Evolutionary conservation across 92 coral and sea anemone species (phyloP).

Genomic region (Porites lobata): DNA sequence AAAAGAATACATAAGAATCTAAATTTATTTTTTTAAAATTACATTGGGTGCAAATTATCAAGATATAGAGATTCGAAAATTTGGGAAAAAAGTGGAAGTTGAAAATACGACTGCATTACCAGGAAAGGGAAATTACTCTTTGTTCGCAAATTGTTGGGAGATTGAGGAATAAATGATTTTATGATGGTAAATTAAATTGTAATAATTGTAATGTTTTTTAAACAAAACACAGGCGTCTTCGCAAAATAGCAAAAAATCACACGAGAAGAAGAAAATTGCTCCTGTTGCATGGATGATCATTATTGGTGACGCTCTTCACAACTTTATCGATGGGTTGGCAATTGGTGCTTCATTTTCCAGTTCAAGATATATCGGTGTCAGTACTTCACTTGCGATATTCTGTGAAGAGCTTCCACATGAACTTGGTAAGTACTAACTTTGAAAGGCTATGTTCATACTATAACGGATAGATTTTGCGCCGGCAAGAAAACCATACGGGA

Average conservation of each 20-base stretch:
- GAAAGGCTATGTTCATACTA: background rate
- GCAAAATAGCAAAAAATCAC: background rate
- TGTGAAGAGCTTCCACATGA: constrained; percentile 99
- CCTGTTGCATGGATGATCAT: constrained; percentile 99
- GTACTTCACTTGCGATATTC: constrained; percentile 95
- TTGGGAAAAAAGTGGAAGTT: too few relatives aligned
- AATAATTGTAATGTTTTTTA: background rate
- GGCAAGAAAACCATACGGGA: too few relatives aligned
- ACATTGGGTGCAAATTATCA: too few relatives aligned
- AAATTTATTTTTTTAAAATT: too few relatives aligned
- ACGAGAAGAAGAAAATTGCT: constrained; percentile 63
- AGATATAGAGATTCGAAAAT: too few relatives aligned
- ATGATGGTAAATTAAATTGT: too few relatives aligned
- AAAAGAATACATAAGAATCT: too few relatives aligned
- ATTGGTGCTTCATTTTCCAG: constrained; percentile 96
- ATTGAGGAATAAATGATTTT: too few relatives aligned
- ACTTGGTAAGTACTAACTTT: constrained; percentile 66
- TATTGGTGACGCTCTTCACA: constrained; percentile 93
- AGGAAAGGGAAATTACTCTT: too few relatives aligned
- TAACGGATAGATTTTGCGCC: too few relatives aligned
- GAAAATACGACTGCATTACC: too few relatives aligned
- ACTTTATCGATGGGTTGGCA: constrained; percentile 97
- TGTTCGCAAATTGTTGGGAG: too few relatives aligned
- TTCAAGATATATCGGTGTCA: constrained; percentile 80
- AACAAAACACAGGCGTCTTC: background rate